Evolutionary conservation across 1,140 invertebrate species (phyloP).

Genomic region (Carposina sasakii): DNA sequence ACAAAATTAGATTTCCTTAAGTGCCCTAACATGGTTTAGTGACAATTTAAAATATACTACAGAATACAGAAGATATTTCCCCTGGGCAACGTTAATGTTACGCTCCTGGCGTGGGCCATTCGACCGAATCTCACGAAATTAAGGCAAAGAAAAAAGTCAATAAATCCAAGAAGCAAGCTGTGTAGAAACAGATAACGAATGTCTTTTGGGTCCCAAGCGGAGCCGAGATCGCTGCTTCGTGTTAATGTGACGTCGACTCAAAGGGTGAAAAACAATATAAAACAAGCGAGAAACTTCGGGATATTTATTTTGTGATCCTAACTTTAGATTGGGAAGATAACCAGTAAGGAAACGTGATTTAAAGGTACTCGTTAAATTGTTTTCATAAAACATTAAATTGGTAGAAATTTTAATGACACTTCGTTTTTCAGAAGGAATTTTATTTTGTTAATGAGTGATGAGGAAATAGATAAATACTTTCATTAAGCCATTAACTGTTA

Average conservation of each 20-base stretch:
- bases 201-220: no score
- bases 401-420: no score
- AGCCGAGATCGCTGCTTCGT: slow-evolving; percentile 25
- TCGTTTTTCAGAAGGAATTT: no score
- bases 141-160: slow-evolving; percentile 64
- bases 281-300: slow-evolving; percentile 7
- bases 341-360: no score
- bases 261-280: no score
- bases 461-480: no score
- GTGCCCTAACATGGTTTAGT: no score
- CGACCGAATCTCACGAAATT: slow-evolving; percentile 66
- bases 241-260: slow-evolving; percentile 57
- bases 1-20: no score
- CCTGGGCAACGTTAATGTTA: slow-evolving; percentile 59
- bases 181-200: slow-evolving; percentile 57
- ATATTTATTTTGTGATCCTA: slow-evolving; percentile 19
- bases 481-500: no score
- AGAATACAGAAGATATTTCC: slow-evolving; percentile 63
- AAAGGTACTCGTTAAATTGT: no score
- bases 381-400: no score
- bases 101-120: slow-evolving; percentile 58
- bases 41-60: slow-evolving; percentile 58
- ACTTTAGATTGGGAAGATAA: slow-evolving; percentile 14
- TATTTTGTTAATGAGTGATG: no score
- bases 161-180: slow-evolving; percentile 53